These are phyloP conservation scores for Oreochromis aureus DNA, from an alignment of 2,113 vertebrate genomes.

Conservation along the genomic window DNA sequence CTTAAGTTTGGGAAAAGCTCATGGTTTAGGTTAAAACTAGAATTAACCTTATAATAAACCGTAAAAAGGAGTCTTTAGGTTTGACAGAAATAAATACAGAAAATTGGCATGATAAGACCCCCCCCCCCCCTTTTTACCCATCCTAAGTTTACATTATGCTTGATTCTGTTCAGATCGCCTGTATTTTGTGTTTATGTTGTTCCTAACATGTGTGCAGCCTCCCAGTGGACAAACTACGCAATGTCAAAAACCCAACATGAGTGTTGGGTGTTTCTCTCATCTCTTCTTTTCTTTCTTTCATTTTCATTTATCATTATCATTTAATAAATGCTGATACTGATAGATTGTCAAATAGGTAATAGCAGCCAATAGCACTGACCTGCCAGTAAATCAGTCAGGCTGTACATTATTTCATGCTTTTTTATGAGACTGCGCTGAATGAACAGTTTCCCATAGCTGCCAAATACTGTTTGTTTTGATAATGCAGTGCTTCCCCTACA, in stretches of 20 bases:
- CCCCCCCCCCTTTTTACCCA: neutral
- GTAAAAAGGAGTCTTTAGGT: neutral
- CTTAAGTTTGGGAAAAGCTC: neutral
- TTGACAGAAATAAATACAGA: neutral
- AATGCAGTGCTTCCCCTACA: neutral
- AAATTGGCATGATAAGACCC: neutral
- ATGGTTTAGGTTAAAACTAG: neutral
- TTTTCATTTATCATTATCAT: neutral
- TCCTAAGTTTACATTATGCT: neutral
- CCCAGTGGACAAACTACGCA: neutral
- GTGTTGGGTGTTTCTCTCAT: neutral
- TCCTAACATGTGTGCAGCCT: neutral
- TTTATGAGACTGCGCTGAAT: neutral
- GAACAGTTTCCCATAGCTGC: neutral
- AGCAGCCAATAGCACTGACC: neutral
- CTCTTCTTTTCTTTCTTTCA: neutral
- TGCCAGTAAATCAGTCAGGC: neutral
- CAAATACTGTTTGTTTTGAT: neutral
- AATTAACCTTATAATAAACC: neutral
- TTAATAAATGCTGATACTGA: neutral
- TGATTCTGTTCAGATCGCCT: rapidly evolving
- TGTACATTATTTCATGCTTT: neutral
- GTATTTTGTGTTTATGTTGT: neutral
- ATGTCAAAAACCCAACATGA: neutral
- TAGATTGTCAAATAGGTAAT: neutral